phyloP scores from a whole-genome alignment of 2,888 invertebrate species.

The Synanthedon tipuliformis region DNA sequence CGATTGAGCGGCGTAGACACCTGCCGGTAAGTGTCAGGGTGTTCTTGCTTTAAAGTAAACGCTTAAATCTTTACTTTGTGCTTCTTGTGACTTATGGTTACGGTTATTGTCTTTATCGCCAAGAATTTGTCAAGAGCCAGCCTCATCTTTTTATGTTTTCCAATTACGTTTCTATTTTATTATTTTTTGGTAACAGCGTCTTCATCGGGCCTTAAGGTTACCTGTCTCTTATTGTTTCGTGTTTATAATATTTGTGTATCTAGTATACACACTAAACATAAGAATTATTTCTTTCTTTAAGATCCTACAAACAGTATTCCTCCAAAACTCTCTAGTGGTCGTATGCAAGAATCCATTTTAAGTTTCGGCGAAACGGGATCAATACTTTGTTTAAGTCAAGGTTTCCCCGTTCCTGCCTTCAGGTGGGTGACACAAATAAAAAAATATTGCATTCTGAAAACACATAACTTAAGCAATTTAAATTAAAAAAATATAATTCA shows the following conservation, averaged over 20 bases:
- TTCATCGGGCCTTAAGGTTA: slow-evolving; percentile 1
- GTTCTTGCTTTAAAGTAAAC: slow-evolving; percentile 62
- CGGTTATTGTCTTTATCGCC: slow-evolving; percentile 17
- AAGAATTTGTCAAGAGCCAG: neutral
- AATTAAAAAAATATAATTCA: neutral
- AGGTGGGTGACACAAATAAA: slow-evolving; percentile 67
- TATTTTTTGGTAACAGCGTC: neutral
- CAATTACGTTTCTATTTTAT: neutral
- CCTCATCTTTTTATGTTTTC: too few relatives aligned
- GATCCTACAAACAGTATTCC: slow-evolving; percentile 77
- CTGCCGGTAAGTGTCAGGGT: slow-evolving; percentile 70
- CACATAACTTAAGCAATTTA: neutral
- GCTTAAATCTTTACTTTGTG: slow-evolving; percentile 70
- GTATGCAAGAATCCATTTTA: slow-evolving; percentile 63
- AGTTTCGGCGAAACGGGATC: slow-evolving; percentile 37
- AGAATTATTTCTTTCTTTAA: slow-evolving; percentile 41
- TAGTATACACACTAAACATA: neutral
- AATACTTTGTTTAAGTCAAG: slow-evolving; percentile 79
- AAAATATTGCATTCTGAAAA: neutral
- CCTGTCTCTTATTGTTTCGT: neutral
- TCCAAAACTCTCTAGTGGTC: slow-evolving; percentile 72
- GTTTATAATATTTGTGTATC: neutral
- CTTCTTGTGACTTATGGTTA: slow-evolving; percentile 51
- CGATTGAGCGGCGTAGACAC: slow-evolving; percentile 66
- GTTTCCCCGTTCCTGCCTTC: slow-evolving; percentile 79